Conservation (phyloP, 2,888 invertebrate species). For the Phengaris alcon region DNA sequence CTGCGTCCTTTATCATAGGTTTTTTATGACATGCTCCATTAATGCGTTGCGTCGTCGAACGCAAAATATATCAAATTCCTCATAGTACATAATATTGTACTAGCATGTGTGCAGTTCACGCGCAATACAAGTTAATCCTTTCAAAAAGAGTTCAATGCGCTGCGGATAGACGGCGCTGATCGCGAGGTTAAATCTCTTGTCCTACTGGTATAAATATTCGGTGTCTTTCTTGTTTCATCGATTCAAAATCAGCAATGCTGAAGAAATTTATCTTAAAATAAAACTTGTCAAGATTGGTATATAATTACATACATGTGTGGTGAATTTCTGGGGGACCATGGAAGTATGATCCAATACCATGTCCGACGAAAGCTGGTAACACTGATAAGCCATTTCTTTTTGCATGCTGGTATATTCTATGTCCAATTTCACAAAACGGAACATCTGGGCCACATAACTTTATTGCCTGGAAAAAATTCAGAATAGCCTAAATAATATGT, state of each 20-base stretch:
- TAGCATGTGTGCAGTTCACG: no score
- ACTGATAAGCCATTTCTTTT: constrained; percentile 81
- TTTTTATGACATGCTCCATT: no score
- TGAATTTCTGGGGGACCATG: constrained; percentile 95
- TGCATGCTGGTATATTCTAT: constrained; percentile 82
- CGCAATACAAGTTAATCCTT: not conserved
- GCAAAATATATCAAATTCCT: no score
- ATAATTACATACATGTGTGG: constrained; percentile 84
- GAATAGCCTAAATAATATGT: not conserved
- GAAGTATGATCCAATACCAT: constrained; percentile 95
- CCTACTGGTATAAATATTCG: not conserved
- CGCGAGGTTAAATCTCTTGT: not conserved
- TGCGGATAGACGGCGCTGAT: not conserved
- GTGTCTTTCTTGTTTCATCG: no score
- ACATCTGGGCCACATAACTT: constrained; percentile 80
- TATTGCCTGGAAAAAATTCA: constrained; percentile 63
- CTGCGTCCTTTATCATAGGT: no score
- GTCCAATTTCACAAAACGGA: constrained; percentile 81
- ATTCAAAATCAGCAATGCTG: no score
- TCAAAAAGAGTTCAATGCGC: not conserved
- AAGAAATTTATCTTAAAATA: no score
- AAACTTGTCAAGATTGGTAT: not conserved
- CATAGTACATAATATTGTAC: no score
- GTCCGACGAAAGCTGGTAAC: constrained; percentile 91
- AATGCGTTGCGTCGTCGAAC: no score